Conservation (phyloP, 2,797 vertebrate species). For the Vultur gryphus region DNA sequence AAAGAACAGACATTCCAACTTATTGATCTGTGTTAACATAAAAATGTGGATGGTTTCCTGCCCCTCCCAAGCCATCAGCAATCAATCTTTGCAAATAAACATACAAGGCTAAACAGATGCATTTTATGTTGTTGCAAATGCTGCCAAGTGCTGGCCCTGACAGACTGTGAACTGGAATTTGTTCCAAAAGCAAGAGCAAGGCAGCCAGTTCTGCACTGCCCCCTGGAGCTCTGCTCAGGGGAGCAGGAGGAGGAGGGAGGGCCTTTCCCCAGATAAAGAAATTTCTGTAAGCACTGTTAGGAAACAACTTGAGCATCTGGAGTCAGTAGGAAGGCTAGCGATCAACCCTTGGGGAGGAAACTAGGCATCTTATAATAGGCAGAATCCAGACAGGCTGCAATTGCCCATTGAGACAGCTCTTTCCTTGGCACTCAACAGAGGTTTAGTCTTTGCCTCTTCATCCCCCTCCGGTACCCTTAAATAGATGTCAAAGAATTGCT, state of each 20-base stretch:
- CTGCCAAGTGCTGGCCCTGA: not conserved
- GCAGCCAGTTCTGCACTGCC: not conserved
- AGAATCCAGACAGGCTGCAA: not conserved
- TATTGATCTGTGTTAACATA: not conserved
- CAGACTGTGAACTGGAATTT: not conserved
- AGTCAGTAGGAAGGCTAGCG: not conserved
- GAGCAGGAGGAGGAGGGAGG: not conserved
- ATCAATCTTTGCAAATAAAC: not conserved
- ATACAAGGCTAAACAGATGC: not conserved
- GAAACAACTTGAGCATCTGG: not conserved
- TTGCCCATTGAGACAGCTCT: not conserved
- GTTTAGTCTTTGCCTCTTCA: not conserved
- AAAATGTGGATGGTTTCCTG: not conserved
- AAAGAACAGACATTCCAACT: not conserved
- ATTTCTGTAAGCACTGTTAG: not conserved
- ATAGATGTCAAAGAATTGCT: not conserved
- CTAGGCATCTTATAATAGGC: not conserved
- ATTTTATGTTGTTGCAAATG: not conserved
- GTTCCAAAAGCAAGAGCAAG: not conserved
- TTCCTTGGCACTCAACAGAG: not conserved
- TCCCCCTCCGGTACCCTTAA: not conserved
- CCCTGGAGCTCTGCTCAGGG: not conserved
- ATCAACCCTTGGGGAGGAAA: not conserved
- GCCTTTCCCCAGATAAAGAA: not conserved
- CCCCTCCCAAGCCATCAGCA: not conserved